Conservation (phyloP, 2,888 invertebrate genomes). For the Drosophila macrospina region DNA sequence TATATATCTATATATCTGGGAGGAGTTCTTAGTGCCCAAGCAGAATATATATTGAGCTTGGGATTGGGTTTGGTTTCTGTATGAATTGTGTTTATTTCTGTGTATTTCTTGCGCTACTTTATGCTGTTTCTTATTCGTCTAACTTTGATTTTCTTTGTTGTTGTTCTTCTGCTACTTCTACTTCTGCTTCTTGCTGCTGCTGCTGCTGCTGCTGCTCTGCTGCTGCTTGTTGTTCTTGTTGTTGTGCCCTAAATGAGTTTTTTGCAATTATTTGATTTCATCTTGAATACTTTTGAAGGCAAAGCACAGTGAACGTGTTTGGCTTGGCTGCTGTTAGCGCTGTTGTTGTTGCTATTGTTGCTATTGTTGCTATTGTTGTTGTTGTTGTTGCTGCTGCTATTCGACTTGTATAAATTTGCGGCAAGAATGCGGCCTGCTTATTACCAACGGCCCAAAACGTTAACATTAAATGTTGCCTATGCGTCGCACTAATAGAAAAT, state of each 20-base stretch:
- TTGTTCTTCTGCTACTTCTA: slow-evolving; percentile 2
- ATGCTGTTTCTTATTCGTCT: slow-evolving; percentile 39
- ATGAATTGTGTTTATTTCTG: too few species aligned
- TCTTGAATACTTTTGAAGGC: slow-evolving; percentile 69
- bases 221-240: slow-evolving; percentile 40
- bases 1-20: slow-evolving; percentile 18
- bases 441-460: slow-evolving; percentile 68
- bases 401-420: slow-evolving; percentile 56
- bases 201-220: slow-evolving; percentile 16
- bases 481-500: slow-evolving; percentile 80
- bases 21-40: slow-evolving; percentile 7
- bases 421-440: slow-evolving; percentile 68
- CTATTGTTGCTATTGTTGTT: slow-evolving; percentile 32
- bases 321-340: slow-evolving; percentile 31
- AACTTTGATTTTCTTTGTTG: slow-evolving; percentile 59
- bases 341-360: slow-evolving; percentile 40
- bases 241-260: slow-evolving; percentile 79
- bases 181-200: slow-evolving; percentile 10
- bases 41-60: not conserved
- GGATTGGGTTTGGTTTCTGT: slow-evolving; percentile 4
- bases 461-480: slow-evolving; percentile 74
- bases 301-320: slow-evolving; percentile 47
- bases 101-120: slow-evolving; percentile 22
- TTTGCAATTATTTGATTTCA: slow-evolving; percentile 82
- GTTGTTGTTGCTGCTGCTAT: slow-evolving; percentile 27